Evolutionary conservation across 2,888 invertebrate genomes (phyloP), one percentile per base, ranked within the genome.

Genomic region (Zaprionus lineosus): DNA sequence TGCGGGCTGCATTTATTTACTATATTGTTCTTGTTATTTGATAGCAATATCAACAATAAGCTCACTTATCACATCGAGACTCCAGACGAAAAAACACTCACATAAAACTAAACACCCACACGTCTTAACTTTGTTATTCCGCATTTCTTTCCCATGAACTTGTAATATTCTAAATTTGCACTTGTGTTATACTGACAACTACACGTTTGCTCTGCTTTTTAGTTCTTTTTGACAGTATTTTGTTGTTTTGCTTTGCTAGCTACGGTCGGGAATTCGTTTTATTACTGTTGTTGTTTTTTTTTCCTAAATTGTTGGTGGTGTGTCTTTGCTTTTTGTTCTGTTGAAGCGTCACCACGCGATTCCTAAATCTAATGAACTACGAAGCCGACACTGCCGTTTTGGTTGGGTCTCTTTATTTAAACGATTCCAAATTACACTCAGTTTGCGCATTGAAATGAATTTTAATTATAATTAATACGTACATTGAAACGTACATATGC

Each of bases 81-180:
- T 66, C 44, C 55, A 50, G 41, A 18, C 34, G 34, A 7, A 9
- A 12, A 28, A 39, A 47, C 18, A 40, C 15, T 33, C 33, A 40
- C 7, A 29, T 12, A 47, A 28, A 29, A 28, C 48, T 5, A 8
- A 26, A 37, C 28, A 28, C 24, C 28, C 44, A 50, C 40, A 52
- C 36, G 8, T 39, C 52, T 36, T 29, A 48, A 55, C 60, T 76
- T 66, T 79, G 61, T 48, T 60, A 69, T 53, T 48, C 58, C 41
- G 15, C 31, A 60, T 58, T 58, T 43, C 47, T 70, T 68, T 71
- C 64, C 75, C 83, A 70, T 86, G 83, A 84, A 84, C 82, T 84
- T 84, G 82, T 79, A 69, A 63, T 64, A 72, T 77, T 73, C 85
- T 67, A 73, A 73, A 64, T 79, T 81, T 75, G 78, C 75, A 82